Percentiles rank a stretch among this genome's conserved stretches.
Evolutionary conservation across 2,113 vertebrate species (phyloP).

Genomic region (Carassius auratus): DNA sequence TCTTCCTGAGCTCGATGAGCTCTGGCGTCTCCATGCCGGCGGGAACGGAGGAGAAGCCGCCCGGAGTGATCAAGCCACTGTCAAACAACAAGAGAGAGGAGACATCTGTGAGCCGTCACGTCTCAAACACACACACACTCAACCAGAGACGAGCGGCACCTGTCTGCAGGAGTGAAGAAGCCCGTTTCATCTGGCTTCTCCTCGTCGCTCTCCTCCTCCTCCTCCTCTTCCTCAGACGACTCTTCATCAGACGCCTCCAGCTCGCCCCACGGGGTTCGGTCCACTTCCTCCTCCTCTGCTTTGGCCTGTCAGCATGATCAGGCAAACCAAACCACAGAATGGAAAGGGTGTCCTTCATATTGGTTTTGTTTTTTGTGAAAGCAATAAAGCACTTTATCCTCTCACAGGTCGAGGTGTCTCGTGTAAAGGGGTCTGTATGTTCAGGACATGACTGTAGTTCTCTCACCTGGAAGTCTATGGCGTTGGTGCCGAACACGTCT

Average conservation of each 20-base stretch:
- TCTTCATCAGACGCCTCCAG: slow-evolving; percentile 91
- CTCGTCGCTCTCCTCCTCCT: slow-evolving; percentile 93
- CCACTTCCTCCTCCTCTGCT: slow-evolving; percentile 90
- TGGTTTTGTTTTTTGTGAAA: no score
- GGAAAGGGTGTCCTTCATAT: no score
- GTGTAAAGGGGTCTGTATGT: background rate
- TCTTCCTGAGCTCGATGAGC: slow-evolving; percentile 92
- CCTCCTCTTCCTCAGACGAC: slow-evolving; percentile 90
- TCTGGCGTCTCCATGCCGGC: slow-evolving; percentile 93
- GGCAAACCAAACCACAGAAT: background rate
- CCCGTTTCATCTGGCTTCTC: slow-evolving; percentile 92
- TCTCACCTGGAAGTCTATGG: slow-evolving; percentile 85
- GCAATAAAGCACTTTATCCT: no score
- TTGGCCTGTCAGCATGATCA: slow-evolving; percentile 75
- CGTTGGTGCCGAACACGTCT: slow-evolving; percentile 90
- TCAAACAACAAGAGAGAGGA: background rate
- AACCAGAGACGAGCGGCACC: slow-evolving; percentile 66
- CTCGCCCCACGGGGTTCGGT: slow-evolving; percentile 88
- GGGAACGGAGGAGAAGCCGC: slow-evolving; percentile 89
- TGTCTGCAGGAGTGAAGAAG: slow-evolving; percentile 92
- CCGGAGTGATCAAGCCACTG: slow-evolving; percentile 90
- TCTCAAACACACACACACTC: background rate
- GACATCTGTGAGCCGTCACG: background rate
- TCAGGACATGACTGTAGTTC: background rate
- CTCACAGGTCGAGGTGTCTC: no score